Evolutionary conservation across 2,797 vertebrate species (phyloP), one percentile per base, ranked within the genome.

Genomic region (Brachymystax lenok): DNA sequence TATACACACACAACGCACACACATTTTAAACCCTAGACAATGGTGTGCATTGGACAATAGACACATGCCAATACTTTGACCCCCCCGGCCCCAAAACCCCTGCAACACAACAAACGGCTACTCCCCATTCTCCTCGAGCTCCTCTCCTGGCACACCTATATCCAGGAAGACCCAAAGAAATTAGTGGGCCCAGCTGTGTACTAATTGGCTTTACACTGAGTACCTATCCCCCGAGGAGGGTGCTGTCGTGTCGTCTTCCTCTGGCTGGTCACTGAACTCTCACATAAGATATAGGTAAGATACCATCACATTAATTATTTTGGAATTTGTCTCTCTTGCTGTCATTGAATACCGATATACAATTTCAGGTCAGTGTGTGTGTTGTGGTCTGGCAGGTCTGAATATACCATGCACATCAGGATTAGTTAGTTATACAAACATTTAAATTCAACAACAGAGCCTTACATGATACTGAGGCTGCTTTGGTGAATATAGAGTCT

Each of bases 21-120:
- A 75, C 50, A 86, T 91, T 91, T 84, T 89, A 90, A 88, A 78
- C 80, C 51, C 63, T 50, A 78, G 64, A 91, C 88, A 91, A 91
- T 83, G 75, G 77, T 71, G 73, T 30, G 51, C 69, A 69, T 72
- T 19, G 82, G 78, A 94, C 92, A 94, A 95, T 91, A 90, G 92
- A 90, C 93, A 90, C 93, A 94, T 94, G 93, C 92, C 92, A 83
- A 82, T 87, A 83, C 80, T 84, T 21, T 86, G 79, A 88, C 84
- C 89, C 88, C 82, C 83, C 75, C 79, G 35, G 63, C 64, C 75
- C 46, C 35, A 69, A 63, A 68, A 76, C 71, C 69, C 63, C 5
- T 24, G 68, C 24, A 24, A 24, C 24, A 24, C 24, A 24, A 24
- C 24, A 24, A 24, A 24, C 24, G 24, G 24, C 24, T 24, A 24